These are phyloP conservation scores for Puma concolor DNA, from an alignment of 2,113 vertebrate genomes.

Conservation along the genomic window DNA sequence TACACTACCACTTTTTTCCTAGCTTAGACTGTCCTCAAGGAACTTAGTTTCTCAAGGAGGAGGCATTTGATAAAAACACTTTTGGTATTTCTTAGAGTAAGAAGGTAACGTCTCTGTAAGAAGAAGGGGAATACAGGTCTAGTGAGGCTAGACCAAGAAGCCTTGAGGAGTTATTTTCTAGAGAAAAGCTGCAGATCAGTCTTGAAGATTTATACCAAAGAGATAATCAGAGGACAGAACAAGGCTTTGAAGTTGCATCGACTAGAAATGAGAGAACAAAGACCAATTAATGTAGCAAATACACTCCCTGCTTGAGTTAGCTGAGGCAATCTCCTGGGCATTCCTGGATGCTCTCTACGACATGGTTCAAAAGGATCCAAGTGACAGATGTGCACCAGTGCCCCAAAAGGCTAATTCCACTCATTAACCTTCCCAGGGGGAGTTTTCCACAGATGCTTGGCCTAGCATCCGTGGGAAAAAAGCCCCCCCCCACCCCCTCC, in stretches of 20 bases:
- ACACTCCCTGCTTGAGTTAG: neutral
- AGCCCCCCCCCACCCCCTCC: neutral
- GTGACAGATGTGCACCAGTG: neutral
- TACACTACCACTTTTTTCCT: neutral
- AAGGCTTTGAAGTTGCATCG: neutral
- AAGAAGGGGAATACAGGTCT: neutral
- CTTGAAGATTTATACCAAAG: slow-evolving; percentile 33
- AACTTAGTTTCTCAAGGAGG: slow-evolving; percentile 35
- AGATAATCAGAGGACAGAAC: neutral
- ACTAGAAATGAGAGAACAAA: slow-evolving; percentile 39
- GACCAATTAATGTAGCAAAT: neutral
- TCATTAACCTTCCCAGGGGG: neutral
- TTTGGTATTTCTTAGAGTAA: neutral
- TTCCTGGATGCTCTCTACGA: neutral
- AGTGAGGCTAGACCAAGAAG: neutral
- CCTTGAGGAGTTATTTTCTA: neutral
- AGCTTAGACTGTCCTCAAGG: slow-evolving; percentile 13
- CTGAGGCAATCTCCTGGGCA: neutral
- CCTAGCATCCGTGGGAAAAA: neutral
- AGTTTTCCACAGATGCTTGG: neutral
- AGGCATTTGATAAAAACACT: slow-evolving; percentile 34
- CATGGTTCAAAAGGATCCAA: neutral
- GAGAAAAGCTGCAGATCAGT: neutral
- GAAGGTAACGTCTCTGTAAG: neutral
- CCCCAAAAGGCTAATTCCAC: neutral